phyloP scores from a whole-genome alignment of 2,888 invertebrate species.

The Eupithecia vulgata region DNA sequence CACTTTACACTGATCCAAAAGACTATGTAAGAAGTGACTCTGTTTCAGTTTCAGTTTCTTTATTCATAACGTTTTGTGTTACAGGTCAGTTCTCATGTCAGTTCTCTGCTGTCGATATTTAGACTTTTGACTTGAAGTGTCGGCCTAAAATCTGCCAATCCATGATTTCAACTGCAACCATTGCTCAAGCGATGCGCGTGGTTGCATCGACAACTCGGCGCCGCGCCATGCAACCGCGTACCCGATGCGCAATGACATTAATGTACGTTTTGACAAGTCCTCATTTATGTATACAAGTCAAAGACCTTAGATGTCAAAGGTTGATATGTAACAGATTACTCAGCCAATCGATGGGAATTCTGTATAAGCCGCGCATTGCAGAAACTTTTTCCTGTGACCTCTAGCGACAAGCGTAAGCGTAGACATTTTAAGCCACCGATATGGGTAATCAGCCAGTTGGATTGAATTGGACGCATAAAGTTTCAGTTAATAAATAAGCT shows the following conservation, averaged over 20 bases:
- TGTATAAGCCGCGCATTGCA: not conserved
- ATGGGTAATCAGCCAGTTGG: not conserved
- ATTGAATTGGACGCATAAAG: not conserved
- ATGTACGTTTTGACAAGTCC: conserved; percentile 26
- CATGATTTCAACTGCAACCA: conserved; percentile 47
- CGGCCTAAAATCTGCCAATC: not conserved
- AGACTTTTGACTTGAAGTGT: not conserved
- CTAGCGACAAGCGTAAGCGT: not conserved
- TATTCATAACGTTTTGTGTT: too few relatives aligned
- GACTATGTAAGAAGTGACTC: not conserved
- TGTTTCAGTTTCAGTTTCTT: too few relatives aligned
- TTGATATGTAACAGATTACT: not conserved
- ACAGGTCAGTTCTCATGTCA: too few relatives aligned
- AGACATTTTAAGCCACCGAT: not conserved
- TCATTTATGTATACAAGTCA: conserved; percentile 13
- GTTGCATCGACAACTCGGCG: conserved; percentile 44
- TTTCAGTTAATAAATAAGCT: not conserved
- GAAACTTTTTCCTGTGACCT: not conserved
- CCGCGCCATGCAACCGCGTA: conserved; percentile 29
- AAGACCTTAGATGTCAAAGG: conserved; percentile 10
- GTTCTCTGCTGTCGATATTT: not conserved
- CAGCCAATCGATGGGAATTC: not conserved
- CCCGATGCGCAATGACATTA: conserved; percentile 22
- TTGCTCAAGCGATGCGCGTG: conserved; percentile 59
- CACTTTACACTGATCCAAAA: not conserved